Evolutionary conservation across 2,797 vertebrate species (phyloP).

Genomic region (Ataeniobius toweri): DNA sequence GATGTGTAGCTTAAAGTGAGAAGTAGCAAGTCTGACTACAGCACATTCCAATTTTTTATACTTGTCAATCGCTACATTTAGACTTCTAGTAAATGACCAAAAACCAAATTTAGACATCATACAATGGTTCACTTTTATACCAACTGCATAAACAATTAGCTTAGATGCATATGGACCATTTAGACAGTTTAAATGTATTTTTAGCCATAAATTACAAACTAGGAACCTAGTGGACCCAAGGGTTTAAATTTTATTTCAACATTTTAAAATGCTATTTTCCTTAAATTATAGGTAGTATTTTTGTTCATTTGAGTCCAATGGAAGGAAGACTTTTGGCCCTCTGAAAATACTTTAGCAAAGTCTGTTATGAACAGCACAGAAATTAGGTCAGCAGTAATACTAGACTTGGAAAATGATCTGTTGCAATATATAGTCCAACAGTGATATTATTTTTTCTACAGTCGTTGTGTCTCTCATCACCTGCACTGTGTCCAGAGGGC

Average conservation of each 20-base stretch:
- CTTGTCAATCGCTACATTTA: no score
- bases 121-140: background rate
- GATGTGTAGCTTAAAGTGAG: no score
- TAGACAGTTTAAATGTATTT: background rate
- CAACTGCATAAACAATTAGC: background rate
- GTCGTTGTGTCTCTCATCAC: no score
- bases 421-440: background rate
- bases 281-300: background rate
- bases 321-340: background rate
- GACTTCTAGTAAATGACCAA: background rate
- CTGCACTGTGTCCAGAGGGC: no score
- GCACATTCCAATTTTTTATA: no score
- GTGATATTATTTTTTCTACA: no score
- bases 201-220: background rate
- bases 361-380: background rate
- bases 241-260: background rate
- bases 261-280: background rate
- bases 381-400: no score
- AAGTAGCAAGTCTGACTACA: no score
- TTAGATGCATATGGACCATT: background rate
- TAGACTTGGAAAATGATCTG: background rate
- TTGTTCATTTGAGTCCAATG: background rate
- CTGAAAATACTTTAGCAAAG: background rate
- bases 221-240: no score
- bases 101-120: background rate